These are phyloP conservation scores for Dorcus hopei DNA, from an alignment of 2,888 invertebrate genomes.

Conservation along the genomic window DNA sequence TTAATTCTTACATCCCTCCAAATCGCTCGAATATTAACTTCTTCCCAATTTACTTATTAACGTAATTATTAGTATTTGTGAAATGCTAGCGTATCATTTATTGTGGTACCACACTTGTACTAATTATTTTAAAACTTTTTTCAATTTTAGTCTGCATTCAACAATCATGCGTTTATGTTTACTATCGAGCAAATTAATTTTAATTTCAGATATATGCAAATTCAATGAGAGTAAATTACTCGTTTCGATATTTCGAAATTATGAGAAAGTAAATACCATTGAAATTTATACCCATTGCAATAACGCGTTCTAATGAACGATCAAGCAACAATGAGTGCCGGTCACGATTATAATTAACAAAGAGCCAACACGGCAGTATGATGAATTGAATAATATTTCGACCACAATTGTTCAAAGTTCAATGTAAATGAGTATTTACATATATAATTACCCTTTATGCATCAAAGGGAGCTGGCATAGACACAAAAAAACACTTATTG, in stretches of 20 bases:
- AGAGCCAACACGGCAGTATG: slow-evolving; percentile 30
- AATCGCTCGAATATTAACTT: too few relatives aligned
- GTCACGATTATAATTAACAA: slow-evolving; percentile 41
- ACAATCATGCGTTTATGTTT: too few relatives aligned
- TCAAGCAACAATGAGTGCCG: slow-evolving; percentile 23
- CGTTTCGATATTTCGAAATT: slow-evolving; percentile 15
- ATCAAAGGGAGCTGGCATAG: slow-evolving; percentile 25
- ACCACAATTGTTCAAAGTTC: slow-evolving; percentile 46
- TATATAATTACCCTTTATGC: slow-evolving; percentile 43
- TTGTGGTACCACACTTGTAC: too few relatives aligned
- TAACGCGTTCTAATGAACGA: slow-evolving; percentile 30
- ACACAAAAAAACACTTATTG: slow-evolving; percentile 18
- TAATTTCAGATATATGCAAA: too few relatives aligned
- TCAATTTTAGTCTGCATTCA: too few relatives aligned
- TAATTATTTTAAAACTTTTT: too few relatives aligned
- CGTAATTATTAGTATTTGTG: too few relatives aligned
- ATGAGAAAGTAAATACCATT: neutral
- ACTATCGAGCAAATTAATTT: too few relatives aligned
- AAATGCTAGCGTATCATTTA: too few relatives aligned
- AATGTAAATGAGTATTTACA: slow-evolving; percentile 47
- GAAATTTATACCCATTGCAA: slow-evolving; percentile 16
- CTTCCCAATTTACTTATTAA: too few relatives aligned
- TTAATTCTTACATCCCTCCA: too few relatives aligned
- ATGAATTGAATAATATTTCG: slow-evolving; percentile 22
- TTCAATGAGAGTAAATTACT: neutral